phyloP scores from a whole-genome alignment of 2,888 invertebrate genomes.

The Aplocera efformata region DNA sequence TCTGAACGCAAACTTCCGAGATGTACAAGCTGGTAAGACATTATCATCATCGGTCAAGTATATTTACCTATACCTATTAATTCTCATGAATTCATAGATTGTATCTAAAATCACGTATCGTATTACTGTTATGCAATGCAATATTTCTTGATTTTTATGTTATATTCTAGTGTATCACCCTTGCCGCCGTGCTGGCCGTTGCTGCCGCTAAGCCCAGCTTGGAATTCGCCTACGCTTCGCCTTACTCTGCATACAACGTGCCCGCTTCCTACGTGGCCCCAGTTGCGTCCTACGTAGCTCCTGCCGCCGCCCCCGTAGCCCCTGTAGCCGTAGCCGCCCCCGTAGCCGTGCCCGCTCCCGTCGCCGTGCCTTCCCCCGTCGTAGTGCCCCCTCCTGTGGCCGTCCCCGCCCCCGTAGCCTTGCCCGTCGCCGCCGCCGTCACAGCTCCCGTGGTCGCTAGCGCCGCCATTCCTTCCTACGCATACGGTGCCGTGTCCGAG shows the following conservation, averaged over 20 bases:
- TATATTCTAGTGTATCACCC: constrained; percentile 40
- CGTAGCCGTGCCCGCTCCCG: neutral
- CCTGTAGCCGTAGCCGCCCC: neutral
- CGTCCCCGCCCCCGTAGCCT: neutral
- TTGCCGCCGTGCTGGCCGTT: constrained; percentile 49
- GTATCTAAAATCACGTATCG: too few relatives aligned
- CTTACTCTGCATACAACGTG: constrained; percentile 1
- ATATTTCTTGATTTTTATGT: too few relatives aligned
- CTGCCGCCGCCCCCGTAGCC: constrained; percentile 1
- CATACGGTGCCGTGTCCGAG: constrained; percentile 5
- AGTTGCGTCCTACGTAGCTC: constrained; percentile 5
- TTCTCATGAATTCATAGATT: too few relatives aligned
- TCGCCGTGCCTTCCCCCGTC: constrained; percentile 1
- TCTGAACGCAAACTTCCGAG: too few relatives aligned
- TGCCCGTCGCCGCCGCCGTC: neutral
- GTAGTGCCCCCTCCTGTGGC: neutral
- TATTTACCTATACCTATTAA: too few relatives aligned
- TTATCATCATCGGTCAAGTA: too few relatives aligned
- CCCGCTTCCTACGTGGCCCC: constrained; percentile 1
- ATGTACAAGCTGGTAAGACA: too few relatives aligned
- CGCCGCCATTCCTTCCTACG: constrained; percentile 4
- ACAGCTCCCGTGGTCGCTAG: constrained; percentile 5
- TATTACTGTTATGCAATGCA: too few relatives aligned
- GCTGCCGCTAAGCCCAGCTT: constrained; percentile 49
- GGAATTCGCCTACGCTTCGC: constrained; percentile 5